Evolutionary conservation across 2,888 invertebrate species (phyloP), one percentile per base, ranked within the genome.

Genomic region (Cheilosia pagana): DNA sequence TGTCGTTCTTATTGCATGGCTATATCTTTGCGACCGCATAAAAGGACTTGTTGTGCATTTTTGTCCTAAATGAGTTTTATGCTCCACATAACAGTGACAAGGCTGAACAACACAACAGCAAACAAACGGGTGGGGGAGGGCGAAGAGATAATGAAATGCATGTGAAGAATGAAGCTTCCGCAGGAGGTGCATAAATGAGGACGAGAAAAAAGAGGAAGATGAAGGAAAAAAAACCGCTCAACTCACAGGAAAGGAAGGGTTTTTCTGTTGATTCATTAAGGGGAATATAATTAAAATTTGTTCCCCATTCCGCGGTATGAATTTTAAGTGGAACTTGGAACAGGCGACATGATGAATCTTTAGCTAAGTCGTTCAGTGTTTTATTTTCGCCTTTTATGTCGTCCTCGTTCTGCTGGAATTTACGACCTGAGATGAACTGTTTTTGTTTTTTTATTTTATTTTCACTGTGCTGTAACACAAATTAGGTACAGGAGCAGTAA

Each of bases 11-110:
- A n/a, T 41, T 55, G 35, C 41, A n/a, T 55, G 19, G 12, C 31
- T 53, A 12, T 25, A 39, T 52, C 59, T 52, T 71, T 75, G 68
- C 31, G 79, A 31, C 71, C 72, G n/a, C n/a, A 71, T 76, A 85
- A 81, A 85, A 85, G 85, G 85, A 85, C 85, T 81, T 81, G 81
- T 82, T 82, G 81, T 85, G 81, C 81, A 85, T 85, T 81, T 85
- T 81, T 81, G 62, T 85, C 81, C 81, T 81, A 85, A 85, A 85
- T 81, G 85, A 81, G 85, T 85, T 81, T 76, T 81, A 67, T 81
- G 81, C 81, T 76, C 71, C 75, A 67, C 85, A 85, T 81, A 85
- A 81, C 75, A 76, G 81, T 76, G 76, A 85, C 85, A 79, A 77
- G 71, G 43, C 65, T 59, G 19, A 74, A 74, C 31, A 45, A 60